Conservation (phyloP, 2,797 vertebrate genomes). For the Malacoctenus gilli region DNA sequence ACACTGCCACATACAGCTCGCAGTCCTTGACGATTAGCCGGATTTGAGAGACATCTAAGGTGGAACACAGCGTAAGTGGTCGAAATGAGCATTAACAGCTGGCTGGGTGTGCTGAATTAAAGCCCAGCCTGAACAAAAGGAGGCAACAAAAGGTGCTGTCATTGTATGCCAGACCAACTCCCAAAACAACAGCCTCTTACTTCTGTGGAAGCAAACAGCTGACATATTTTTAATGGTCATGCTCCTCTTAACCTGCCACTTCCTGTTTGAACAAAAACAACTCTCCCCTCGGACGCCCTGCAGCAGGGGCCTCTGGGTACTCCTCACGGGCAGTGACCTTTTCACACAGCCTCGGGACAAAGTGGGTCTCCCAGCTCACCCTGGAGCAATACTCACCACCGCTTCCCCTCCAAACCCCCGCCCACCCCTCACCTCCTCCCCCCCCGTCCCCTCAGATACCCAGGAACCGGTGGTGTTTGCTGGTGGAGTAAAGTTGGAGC, state of each 20-base stretch:
- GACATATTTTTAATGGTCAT: conserved; percentile 64
- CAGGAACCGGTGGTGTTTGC: conserved; percentile 55
- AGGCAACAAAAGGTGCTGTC: conserved; percentile 13
- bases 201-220: conserved; percentile 52
- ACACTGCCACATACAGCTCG: conserved; percentile 22
- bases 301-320: conserved; percentile 73
- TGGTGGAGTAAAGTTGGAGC: conserved; percentile 43
- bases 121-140: conserved; percentile 4
- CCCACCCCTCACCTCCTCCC: background rate
- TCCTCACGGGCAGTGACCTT: conserved; percentile 77
- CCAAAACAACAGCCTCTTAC: conserved; percentile 33
- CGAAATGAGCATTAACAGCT: background rate
- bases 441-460: conserved; percentile 23
- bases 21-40: conserved; percentile 26
- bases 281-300: conserved; percentile 72
- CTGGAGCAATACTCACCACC: conserved; percentile 64
- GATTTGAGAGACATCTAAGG: conserved; percentile 28
- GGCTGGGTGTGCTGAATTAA: conserved; percentile 1
- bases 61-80: conserved; percentile 9
- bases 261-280: conserved; percentile 78
- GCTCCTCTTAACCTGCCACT: conserved; percentile 78
- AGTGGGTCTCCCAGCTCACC: conserved; percentile 70
- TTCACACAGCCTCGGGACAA: conserved; percentile 80
- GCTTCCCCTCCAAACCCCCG: conserved; percentile 21
- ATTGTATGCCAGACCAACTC: conserved; percentile 38